Conservation (phyloP, 2,888 invertebrate species). For the Phorcus lineatus region DNA sequence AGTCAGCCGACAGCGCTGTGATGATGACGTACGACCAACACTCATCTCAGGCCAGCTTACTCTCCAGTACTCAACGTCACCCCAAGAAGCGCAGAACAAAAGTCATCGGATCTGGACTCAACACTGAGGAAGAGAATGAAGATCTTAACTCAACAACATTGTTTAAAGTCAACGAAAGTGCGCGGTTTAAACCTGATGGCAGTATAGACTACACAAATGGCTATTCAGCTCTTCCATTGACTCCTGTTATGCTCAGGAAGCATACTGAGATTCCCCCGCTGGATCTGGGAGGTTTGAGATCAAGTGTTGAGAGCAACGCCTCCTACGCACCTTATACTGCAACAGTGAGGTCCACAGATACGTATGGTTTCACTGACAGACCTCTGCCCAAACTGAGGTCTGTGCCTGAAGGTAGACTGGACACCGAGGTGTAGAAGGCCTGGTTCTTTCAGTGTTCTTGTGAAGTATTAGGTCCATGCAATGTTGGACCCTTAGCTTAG, state of each 20-base stretch:
- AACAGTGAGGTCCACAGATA: conserved; percentile 60
- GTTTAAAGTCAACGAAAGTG: conserved; percentile 56
- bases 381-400: conserved; percentile 36
- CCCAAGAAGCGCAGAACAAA: conserved; percentile 41
- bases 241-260: conserved; percentile 53
- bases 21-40: conserved; percentile 17
- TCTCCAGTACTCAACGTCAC: conserved; percentile 25
- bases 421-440: conserved; percentile 19
- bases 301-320: conserved; percentile 57
- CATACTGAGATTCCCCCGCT: conserved; percentile 61
- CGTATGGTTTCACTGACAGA: conserved; percentile 46
- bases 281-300: conserved; percentile 60
- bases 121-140: conserved; percentile 42
- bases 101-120: not conserved
- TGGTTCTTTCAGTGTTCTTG: not conserved
- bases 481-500: too few species aligned
- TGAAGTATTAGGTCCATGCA: too few species aligned
- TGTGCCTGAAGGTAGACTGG: conserved; percentile 26
- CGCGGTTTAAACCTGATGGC: conserved; percentile 56
- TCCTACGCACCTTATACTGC: conserved; percentile 62
- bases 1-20: conserved; percentile 24
- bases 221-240: conserved; percentile 54
- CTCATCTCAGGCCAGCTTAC: conserved; percentile 22
- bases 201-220: conserved; percentile 55
- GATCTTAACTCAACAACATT: conserved; percentile 61